Conservation (phyloP, 2,888 invertebrate genomes). For the Drosophila birchii region DNA sequence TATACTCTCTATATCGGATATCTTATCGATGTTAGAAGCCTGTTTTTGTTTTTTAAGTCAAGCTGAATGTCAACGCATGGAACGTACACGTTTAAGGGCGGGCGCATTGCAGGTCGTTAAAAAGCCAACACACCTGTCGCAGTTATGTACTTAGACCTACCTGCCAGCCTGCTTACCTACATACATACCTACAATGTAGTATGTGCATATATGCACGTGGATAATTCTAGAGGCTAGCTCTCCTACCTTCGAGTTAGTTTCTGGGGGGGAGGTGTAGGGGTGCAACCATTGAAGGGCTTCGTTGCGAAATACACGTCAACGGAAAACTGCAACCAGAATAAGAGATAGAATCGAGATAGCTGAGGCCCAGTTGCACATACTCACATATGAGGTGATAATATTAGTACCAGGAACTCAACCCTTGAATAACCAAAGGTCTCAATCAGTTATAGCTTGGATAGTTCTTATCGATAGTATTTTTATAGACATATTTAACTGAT, state of each 20-base stretch:
- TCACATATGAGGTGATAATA: conserved; percentile 4
- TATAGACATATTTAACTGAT: background rate
- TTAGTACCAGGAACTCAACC: background rate
- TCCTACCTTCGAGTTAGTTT: conserved; percentile 26
- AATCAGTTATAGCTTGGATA: background rate
- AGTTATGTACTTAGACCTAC: conserved; percentile 28
- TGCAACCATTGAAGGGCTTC: conserved; percentile 54
- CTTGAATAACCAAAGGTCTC: conserved; percentile 4
- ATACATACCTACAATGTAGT: conserved; percentile 10
- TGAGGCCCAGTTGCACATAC: conserved; percentile 18
- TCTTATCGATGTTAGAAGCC: conserved; percentile 13
- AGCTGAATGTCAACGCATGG: conserved; percentile 35
- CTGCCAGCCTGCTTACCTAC: background rate
- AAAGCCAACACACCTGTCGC: conserved; percentile 66
- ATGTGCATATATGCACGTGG: conserved; percentile 34
- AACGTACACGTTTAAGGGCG: conserved; percentile 54
- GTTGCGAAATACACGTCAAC: conserved; percentile 53
- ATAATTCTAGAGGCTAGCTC: conserved; percentile 49
- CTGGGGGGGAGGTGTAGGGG: conserved; percentile 5
- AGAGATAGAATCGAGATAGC: conserved; percentile 28
- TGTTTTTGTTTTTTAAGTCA: background rate
- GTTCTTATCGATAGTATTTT: background rate
- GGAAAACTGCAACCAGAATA: conserved; percentile 42
- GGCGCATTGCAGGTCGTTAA: conserved; percentile 41
- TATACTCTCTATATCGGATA: conserved; percentile 12